These are phyloP conservation scores for Caenorhabditis remanei DNA, from an alignment of 1,140 invertebrate genomes.

Conservation along the genomic window DNA sequence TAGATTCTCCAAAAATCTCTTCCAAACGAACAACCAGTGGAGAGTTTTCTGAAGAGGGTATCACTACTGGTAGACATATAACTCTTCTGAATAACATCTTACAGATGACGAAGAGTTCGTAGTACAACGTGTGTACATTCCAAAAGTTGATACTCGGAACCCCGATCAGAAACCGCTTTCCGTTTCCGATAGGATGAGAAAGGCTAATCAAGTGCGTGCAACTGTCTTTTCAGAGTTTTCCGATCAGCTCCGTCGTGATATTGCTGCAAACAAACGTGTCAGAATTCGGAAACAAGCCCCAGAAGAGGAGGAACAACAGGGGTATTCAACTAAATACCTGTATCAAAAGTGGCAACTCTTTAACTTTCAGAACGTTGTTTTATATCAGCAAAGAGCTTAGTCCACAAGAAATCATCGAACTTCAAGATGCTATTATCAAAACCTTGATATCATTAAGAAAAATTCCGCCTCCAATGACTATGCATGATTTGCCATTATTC, in stretches of 20 bases:
- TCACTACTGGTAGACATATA: background rate
- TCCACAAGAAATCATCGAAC: conserved; percentile 44
- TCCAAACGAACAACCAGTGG: background rate
- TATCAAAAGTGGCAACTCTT: background rate
- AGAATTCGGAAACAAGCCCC: conserved; percentile 2
- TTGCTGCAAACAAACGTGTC: conserved; percentile 17
- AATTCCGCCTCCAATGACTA: conserved; percentile 26
- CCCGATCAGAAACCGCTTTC: background rate
- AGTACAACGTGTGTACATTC: conserved; percentile 24
- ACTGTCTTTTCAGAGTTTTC: conserved; percentile 31
- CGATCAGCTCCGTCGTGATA: conserved; percentile 28
- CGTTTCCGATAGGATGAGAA: conserved; percentile 8
- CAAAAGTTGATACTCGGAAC: conserved; percentile 2
- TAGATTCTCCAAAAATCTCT: background rate
- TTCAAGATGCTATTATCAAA: conserved; percentile 40
- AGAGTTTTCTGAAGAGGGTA: conserved; percentile 40
- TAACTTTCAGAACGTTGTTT: conserved; percentile 24
- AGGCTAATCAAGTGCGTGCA: conserved; percentile 11
- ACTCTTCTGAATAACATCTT: background rate
- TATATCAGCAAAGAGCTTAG: conserved; percentile 40
- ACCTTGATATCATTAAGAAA: conserved; percentile 35
- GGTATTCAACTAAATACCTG: background rate
- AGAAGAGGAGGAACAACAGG: conserved; percentile 18
- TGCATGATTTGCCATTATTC: conserved; percentile 24
- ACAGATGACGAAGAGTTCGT: conserved; percentile 17